Evolutionary conservation across 2,888 invertebrate species (phyloP).

Genomic region (Tetragnatha montana): DNA sequence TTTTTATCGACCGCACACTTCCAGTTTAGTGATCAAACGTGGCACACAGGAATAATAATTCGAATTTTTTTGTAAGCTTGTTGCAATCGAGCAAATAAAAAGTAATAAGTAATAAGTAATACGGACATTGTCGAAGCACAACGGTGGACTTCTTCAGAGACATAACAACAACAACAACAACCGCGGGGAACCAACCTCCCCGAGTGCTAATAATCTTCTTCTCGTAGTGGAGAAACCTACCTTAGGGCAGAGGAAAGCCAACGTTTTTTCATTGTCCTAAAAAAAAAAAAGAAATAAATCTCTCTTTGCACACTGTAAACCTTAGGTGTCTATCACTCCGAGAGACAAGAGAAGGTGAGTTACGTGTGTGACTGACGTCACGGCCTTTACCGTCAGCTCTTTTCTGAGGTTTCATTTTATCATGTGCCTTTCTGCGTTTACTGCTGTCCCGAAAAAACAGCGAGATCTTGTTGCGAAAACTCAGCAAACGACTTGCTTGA

Average conservation of each 20-base stretch:
- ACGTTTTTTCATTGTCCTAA: slow-evolving; percentile 69
- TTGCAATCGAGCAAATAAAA: slow-evolving; percentile 3
- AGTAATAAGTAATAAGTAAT: slow-evolving; percentile 4
- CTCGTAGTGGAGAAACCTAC: slow-evolving; percentile 37
- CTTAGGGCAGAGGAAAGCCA: slow-evolving; percentile 58
- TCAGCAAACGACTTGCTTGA: slow-evolving; percentile 70
- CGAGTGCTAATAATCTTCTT: neutral
- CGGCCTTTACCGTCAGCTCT: slow-evolving; percentile 69
- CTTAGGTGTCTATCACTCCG: slow-evolving; percentile 70
- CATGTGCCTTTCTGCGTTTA: slow-evolving; percentile 72
- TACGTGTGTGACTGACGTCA: slow-evolving; percentile 42
- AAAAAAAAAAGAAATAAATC: too few species aligned
- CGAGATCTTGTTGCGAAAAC: slow-evolving; percentile 68
- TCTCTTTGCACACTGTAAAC: slow-evolving; percentile 70
- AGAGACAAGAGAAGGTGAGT: slow-evolving; percentile 34
- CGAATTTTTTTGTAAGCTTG: slow-evolving; percentile 17
- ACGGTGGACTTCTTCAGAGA: too few species aligned
- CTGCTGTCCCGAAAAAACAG: slow-evolving; percentile 65
- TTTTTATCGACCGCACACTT: slow-evolving; percentile 65
- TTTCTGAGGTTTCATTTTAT: slow-evolving; percentile 71
- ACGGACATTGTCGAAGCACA: slow-evolving; percentile 48
- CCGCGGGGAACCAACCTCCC: neutral
- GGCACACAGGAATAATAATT: slow-evolving; percentile 19
- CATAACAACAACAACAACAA: too few species aligned
- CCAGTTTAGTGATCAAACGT: slow-evolving; percentile 46